Conservation (phyloP, 2,113 vertebrate species). For the Hippoglossus stenolepis region DNA sequence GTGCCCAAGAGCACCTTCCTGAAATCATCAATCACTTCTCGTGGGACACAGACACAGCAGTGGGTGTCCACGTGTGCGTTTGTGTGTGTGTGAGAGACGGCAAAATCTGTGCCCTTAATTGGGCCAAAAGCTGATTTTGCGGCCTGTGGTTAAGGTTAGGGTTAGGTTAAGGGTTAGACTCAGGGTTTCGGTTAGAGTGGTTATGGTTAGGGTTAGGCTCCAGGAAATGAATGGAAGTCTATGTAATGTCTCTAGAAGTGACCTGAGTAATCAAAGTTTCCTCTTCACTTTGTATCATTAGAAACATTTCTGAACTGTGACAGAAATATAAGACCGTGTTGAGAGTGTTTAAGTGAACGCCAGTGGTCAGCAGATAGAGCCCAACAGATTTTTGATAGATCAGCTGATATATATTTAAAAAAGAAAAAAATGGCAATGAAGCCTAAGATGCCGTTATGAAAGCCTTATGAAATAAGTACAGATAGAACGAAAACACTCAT, state of each 20-base stretch:
- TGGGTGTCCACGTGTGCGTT: slow-evolving; percentile 18
- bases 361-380: not conserved
- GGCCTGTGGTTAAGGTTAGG: not conserved
- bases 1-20: slow-evolving; percentile 75
- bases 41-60: slow-evolving; percentile 36
- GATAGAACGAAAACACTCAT: no score
- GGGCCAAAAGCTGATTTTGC: not conserved
- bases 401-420: no score
- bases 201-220: no score
- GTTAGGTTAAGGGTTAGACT: not conserved
- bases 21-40: slow-evolving; percentile 77
- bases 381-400: no score
- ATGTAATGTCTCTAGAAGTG: not conserved
- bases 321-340: not conserved
- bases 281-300: not conserved
- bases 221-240: not conserved
- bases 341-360: not conserved
- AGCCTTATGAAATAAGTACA: no score
- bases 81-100: not conserved
- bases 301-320: not conserved
- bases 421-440: no score
- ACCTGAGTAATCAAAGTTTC: not conserved
- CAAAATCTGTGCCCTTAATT: not conserved
- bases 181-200: not conserved
- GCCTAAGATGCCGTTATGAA: no score